Conservation (phyloP, 2,113 vertebrate genomes). For the Progne subis region DNA sequence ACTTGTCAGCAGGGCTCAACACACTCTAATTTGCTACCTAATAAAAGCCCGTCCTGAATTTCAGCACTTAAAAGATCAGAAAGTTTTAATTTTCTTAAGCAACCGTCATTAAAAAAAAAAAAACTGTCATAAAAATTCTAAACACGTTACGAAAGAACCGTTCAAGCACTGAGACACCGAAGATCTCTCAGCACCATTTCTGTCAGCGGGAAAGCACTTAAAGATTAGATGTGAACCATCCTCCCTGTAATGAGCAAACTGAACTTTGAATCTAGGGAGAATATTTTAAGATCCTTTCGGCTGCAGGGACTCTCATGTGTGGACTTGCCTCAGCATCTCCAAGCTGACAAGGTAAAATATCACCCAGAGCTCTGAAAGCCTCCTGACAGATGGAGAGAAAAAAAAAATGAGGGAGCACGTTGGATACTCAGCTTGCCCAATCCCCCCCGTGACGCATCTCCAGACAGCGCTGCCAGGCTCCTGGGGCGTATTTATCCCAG, state of each 20-base stretch:
- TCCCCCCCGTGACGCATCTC: rapidly evolving
- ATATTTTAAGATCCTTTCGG: neutral
- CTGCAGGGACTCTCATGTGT: neutral
- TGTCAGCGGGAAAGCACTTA: neutral
- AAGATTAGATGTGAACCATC: neutral
- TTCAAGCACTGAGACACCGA: neutral
- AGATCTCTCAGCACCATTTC: slow-evolving; percentile 33
- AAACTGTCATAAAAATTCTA: neutral
- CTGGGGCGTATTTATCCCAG: neutral
- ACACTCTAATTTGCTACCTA: neutral
- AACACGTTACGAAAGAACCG: neutral
- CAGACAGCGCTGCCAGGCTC: neutral
- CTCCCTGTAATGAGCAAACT: neutral
- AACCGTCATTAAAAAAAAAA: neutral
- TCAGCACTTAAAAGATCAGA: neutral
- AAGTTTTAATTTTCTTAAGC: neutral
- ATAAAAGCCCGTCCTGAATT: neutral
- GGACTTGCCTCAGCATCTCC: slow-evolving; percentile 7
- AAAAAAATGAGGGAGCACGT: neutral
- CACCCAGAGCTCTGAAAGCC: neutral
- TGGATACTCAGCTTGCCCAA: neutral
- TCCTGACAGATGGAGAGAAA: neutral
- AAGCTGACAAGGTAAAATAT: slow-evolving; percentile 30
- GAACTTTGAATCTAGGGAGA: slow-evolving; percentile 7
- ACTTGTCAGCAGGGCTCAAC: neutral